Conservation (phyloP, 2,113 vertebrate species). For the Atractosteus spatula region DNA sequence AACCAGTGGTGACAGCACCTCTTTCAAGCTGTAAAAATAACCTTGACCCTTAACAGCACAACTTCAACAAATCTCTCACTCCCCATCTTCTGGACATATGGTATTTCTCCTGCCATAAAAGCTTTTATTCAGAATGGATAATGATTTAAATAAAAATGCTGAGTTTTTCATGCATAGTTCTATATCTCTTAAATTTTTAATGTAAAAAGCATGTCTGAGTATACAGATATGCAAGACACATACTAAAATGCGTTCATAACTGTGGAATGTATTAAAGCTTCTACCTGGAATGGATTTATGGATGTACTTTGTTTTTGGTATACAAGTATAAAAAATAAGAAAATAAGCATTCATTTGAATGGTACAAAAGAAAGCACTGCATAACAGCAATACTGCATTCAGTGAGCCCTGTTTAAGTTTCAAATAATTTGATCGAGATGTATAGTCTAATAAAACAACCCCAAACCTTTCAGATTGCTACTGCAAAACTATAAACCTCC, state of each 20-base stretch:
- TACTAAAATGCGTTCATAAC: slow-evolving; percentile 66
- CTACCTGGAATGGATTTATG: slow-evolving; percentile 53
- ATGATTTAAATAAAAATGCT: slow-evolving; percentile 33
- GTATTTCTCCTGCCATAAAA: background rate
- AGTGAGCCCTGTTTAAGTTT: slow-evolving; percentile 20
- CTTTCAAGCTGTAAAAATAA: background rate
- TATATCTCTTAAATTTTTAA: slow-evolving; percentile 56
- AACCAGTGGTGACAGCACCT: slow-evolving; percentile 5
- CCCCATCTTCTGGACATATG: background rate
- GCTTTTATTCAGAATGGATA: slow-evolving; percentile 5
- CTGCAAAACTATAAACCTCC: slow-evolving; percentile 15
- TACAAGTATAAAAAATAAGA: slow-evolving; percentile 25
- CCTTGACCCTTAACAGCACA: background rate
- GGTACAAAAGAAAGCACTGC: slow-evolving; percentile 24
- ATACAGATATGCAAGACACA: slow-evolving; percentile 65
- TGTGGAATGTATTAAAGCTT: slow-evolving; percentile 49
- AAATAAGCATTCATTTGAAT: slow-evolving; percentile 31
- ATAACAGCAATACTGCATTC: slow-evolving; percentile 23
- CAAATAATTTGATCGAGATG: slow-evolving; percentile 16
- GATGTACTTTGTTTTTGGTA: slow-evolving; percentile 37
- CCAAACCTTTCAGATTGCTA: slow-evolving; percentile 2
- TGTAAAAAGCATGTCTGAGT: slow-evolving; percentile 62
- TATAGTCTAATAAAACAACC: slow-evolving; percentile 13
- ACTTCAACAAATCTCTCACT: background rate
- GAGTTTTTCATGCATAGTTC: slow-evolving; percentile 50